These are phyloP conservation scores for Euleptes europaea DNA, from an alignment of 2,113 vertebrate species.

Conservation along the genomic window DNA sequence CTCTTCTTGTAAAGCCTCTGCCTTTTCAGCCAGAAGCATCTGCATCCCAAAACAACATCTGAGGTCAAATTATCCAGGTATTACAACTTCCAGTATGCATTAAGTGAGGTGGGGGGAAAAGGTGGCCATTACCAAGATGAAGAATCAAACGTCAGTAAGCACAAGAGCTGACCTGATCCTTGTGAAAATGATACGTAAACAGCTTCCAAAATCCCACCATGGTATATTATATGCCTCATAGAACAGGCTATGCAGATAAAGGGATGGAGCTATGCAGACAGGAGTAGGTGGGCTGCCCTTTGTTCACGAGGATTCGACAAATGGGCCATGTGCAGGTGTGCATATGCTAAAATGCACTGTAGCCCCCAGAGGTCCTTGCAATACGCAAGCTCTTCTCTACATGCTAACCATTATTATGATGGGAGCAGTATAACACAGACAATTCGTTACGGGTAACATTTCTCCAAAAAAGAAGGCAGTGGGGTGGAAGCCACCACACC, in stretches of 20 bases:
- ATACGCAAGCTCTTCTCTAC: background rate
- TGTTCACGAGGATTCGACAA: background rate
- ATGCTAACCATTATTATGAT: background rate
- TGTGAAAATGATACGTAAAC: background rate
- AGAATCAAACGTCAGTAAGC: background rate
- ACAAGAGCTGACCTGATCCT: background rate
- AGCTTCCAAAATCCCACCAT: background rate
- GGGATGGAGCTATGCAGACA: background rate
- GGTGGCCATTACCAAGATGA: background rate
- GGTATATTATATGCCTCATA: too few relatives aligned
- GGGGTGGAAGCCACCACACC: too few relatives aligned
- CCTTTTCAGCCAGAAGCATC: conserved; percentile 94
- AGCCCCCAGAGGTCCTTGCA: background rate
- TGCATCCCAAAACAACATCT: conserved; percentile 49
- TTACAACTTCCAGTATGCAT: background rate
- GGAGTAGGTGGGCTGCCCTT: background rate
- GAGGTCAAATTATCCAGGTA: conserved; percentile 2
- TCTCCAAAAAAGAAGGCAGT: background rate
- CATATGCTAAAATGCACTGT: background rate
- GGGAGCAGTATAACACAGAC: background rate
- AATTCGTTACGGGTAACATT: background rate
- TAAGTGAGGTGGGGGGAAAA: too few relatives aligned
- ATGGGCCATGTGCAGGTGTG: background rate
- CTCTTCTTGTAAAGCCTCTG: conserved; percentile 91
- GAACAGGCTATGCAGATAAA: background rate